These are phyloP conservation scores for Drosophila phalerata DNA, from an alignment of 2,888 invertebrate species.

Conservation along the genomic window DNA sequence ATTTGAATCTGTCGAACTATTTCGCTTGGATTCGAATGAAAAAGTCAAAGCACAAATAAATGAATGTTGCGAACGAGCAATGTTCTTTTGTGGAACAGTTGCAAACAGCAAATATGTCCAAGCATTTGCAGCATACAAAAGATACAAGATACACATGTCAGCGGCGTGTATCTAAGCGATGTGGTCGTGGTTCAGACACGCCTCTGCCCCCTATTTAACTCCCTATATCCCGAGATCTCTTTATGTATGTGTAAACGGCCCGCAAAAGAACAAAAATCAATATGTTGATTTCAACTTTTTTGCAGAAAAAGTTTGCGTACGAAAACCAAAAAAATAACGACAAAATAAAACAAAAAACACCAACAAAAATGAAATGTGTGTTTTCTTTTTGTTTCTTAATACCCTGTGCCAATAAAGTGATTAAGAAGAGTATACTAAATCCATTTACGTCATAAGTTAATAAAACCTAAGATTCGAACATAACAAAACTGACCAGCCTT, in stretches of 20 bases:
- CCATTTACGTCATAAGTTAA: background rate
- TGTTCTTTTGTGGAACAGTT: slow-evolving; percentile 52
- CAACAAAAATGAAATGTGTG: slow-evolving; percentile 28
- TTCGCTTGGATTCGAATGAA: slow-evolving; percentile 30
- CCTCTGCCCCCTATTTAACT: slow-evolving; percentile 1
- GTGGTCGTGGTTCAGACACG: slow-evolving; percentile 57
- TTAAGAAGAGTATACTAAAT: slow-evolving; percentile 2
- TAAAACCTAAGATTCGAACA: background rate
- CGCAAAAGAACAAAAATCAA: slow-evolving; percentile 72
- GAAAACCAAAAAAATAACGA: slow-evolving; percentile 28
- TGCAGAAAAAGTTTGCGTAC: slow-evolving; percentile 43
- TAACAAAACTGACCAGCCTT: background rate
- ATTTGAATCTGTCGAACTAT: slow-evolving; percentile 29
- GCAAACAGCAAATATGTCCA: slow-evolving; percentile 39
- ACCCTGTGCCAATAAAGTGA: slow-evolving; percentile 13
- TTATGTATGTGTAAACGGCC: slow-evolving; percentile 24
- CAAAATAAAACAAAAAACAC: slow-evolving; percentile 26
- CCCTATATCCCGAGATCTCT: background rate
- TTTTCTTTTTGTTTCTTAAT: slow-evolving; percentile 32
- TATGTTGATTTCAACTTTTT: slow-evolving; percentile 75
- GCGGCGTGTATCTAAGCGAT: slow-evolving; percentile 60
- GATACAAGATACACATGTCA: slow-evolving; percentile 80
- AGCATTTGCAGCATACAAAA: slow-evolving; percentile 42
- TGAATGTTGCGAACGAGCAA: slow-evolving; percentile 57
- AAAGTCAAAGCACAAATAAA: slow-evolving; percentile 39